These are phyloP conservation scores for Jordanella pulchra DNA, from an alignment of 2,797 vertebrate genomes.

Conservation along the genomic window DNA sequence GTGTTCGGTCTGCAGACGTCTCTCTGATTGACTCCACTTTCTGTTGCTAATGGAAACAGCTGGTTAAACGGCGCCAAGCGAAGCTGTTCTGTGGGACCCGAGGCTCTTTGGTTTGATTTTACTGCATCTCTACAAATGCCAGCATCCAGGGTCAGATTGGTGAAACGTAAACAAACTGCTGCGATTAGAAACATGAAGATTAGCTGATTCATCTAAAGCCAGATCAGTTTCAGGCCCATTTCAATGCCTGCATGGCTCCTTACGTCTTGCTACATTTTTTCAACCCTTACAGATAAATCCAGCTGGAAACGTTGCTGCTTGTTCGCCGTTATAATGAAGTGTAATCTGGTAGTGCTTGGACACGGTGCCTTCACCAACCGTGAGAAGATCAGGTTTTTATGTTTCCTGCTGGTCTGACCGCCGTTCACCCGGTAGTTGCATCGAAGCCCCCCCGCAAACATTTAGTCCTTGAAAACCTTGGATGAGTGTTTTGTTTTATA, in stretches of 20 bases:
- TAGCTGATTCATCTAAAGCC: conserved; percentile 17
- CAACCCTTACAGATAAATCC: neutral
- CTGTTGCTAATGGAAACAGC: conserved; percentile 24
- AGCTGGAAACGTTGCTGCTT: neutral
- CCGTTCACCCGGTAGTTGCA: conserved; percentile 6
- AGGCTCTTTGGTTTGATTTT: neutral
- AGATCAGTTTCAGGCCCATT: neutral
- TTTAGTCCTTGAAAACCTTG: neutral
- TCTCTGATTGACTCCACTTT: conserved; percentile 8
- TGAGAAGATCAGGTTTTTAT: neutral
- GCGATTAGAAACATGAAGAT: conserved; percentile 23
- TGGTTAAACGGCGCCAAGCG: neutral
- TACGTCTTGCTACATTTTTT: neutral
- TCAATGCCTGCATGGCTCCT: no score
- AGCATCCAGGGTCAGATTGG: neutral
- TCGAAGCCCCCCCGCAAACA: conserved; percentile 3
- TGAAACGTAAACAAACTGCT: conserved; percentile 9
- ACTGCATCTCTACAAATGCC: neutral
- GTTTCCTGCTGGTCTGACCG: neutral
- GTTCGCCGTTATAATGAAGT: neutral
- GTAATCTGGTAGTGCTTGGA: neutral
- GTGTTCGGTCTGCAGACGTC: conserved; percentile 8
- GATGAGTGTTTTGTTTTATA: neutral
- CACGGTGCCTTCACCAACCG: no score
- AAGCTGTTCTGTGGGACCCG: neutral